Percentiles rank a stretch among this genome's conserved stretches.
These are phyloP conservation scores for Phalanger gymnotis DNA, from an alignment of 2,797 vertebrate species.

Conservation along the genomic window DNA sequence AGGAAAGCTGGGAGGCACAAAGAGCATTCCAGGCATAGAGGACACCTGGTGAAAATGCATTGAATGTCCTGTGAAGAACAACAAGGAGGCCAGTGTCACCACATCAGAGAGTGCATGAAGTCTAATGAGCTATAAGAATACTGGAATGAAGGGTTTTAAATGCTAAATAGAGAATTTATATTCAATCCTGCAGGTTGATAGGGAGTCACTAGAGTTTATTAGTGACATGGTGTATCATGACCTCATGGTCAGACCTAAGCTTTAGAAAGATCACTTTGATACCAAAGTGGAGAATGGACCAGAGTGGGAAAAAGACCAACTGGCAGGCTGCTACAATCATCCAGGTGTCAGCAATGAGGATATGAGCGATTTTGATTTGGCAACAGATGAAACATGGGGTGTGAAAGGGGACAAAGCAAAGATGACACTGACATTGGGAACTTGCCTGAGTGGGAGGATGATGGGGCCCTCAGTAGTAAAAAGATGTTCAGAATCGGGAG, in stretches of 20 bases:
- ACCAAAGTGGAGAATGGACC: neutral
- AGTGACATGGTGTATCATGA: neutral
- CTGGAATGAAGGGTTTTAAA: neutral
- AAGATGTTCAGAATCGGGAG: too few relatives aligned
- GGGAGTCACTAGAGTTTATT: neutral
- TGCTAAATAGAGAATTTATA: neutral
- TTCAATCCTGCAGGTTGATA: neutral
- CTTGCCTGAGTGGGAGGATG: neutral
- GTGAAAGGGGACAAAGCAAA: neutral
- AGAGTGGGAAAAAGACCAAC: neutral
- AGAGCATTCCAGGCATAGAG: neutral
- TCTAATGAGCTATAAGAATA: neutral
- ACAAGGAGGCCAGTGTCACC: neutral
- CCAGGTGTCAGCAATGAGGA: neutral
- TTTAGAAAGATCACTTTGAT: neutral
- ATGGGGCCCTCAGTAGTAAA: too few relatives aligned
- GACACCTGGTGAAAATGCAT: neutral
- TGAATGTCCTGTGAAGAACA: neutral
- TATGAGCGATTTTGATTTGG: neutral
- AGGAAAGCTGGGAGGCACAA: neutral
- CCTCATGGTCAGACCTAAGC: neutral
- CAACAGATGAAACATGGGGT: neutral
- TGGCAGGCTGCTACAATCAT: neutral
- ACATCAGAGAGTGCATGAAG: neutral
- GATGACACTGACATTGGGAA: neutral